Base-by-base conservation (phyloP, 2,113 vertebrate genomes). In the Paedocypris sp. region DNA sequence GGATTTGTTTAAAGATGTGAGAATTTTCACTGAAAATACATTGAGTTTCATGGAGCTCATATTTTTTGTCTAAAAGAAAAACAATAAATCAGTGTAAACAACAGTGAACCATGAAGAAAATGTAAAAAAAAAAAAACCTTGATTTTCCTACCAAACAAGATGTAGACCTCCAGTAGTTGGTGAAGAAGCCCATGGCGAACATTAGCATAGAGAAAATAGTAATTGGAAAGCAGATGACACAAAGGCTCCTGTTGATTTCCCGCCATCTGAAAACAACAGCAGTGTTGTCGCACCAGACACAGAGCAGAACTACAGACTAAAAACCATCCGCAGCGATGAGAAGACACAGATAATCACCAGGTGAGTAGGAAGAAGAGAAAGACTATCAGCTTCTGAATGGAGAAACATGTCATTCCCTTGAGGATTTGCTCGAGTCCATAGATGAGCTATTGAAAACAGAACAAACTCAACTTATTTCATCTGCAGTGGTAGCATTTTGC, bases 361-460 rank as follows among this genome's bases (percentile, higher is more conserved):
- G 64, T 79, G 83, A 20, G 76, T 54, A 2, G 87, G 86, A 16
- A 94, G 83, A 11, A 85, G 82, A 45, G 13, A 52, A 43, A 94
- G 66, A n/a, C 83, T 63, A 50, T 83, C 76, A 1, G 81, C 73
- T 48, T 87, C 82, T 45, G 86, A 84, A 29, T 78, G 82, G 49
- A 73, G 77, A 72, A 89, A 90, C 18, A 77, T 82, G 10, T 81
- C 69, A 0, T 72, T 70, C 5, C 77, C 83, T 20, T 81, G 76
- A 1, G 85, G 81, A 70, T 90, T 85, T 1, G 84, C 82, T 0
- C 66, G 71, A 4, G 75, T 80, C 89, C 88, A 93, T 60, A 90
- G 79, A 33, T 87, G 81, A 72, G 74, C 86, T 88, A 74, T 0
- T 18, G 23, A 4, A 65, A 10, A 16, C 1, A 62, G 1, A 54